Base-by-base conservation (phyloP, 1,140 invertebrate genomes). In the Drosophila chauvacae region DNA sequence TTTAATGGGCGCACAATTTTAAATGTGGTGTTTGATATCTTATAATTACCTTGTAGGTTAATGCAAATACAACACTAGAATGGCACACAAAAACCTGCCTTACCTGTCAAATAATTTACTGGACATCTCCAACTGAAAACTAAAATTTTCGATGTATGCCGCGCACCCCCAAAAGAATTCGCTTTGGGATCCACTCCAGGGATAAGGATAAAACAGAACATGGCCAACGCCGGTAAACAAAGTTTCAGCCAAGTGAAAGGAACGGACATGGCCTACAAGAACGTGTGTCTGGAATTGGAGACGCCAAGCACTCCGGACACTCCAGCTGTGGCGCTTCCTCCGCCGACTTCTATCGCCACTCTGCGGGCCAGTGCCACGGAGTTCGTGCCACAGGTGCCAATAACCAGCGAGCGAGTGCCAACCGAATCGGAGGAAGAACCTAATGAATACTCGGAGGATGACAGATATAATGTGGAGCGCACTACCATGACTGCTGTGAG, bases 341-440 rank as follows among this genome's bases (percentile, higher is more conserved):
- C 47, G 4, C 23, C 37, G 2, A n/a, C 66, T 11, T 41, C 62
- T 7, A 48, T 56, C 4, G 23, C 63, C 23, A 47, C 50, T 11
- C 45, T 76, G 6, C 51, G 73, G 20, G 73, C 71, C 20, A 76
- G 58, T 64, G 73, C 70, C 3, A 65, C 53, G 7, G 73, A 76
- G 14, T 76, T 76, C 20, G 70, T 76, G 18, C 73, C 73, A 3
- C 50, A 75, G n/a, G 59, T 69, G 20, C 66, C 66, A 11, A n/a
- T 3, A 18, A 23, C 14, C 35, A 68, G 48, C 11, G 66, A 70
- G 1, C 18, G 33, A n/a, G 7, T 66, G 11, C 14, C 48, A 16
- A 42, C 26, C 4, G 66, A 70, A 7, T 16, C 65, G 23, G 66
- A 39, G 33, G 47, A 68, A 9, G 66, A 66, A 39, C 39, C 37